phyloP scores from a whole-genome alignment of 2,113 vertebrate genomes.

The Empidonax alnorum region DNA sequence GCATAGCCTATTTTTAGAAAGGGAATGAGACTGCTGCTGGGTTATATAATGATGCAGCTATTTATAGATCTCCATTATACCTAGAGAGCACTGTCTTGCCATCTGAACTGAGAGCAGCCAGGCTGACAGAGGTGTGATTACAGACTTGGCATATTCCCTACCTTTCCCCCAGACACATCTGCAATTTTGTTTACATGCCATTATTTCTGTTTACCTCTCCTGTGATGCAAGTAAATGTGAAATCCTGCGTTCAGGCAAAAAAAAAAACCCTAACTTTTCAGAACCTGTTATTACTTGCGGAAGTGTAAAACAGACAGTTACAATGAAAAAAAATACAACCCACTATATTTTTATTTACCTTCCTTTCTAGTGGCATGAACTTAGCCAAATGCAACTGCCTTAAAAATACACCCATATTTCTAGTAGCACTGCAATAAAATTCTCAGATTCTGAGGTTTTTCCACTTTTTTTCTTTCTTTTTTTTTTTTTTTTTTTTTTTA shows the following conservation, averaged over 20 bases:
- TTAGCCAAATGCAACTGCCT: not conserved
- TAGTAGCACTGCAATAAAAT: not conserved
- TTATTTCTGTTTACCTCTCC: slow-evolving; percentile 38
- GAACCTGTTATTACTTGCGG: not conserved
- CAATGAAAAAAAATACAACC: not conserved
- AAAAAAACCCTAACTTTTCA: not conserved
- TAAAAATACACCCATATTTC: not conserved
- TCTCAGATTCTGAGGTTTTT: not conserved
- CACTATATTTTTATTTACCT: not conserved
- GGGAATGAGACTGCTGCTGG: slow-evolving; percentile 74
- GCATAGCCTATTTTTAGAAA: slow-evolving; percentile 79
- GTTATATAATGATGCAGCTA: slow-evolving; percentile 76
- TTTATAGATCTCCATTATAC: slow-evolving; percentile 79
- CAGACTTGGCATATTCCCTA: not conserved
- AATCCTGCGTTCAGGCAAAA: slow-evolving; percentile 33
- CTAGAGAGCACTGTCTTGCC: slow-evolving; percentile 70
- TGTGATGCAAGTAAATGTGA: slow-evolving; percentile 30
- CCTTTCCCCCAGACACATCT: slow-evolving; percentile 17
- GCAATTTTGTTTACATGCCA: slow-evolving; percentile 53
- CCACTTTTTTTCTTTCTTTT: not conserved
- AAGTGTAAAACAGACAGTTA: not conserved
- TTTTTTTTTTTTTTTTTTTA: not conserved
- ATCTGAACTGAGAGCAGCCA: slow-evolving; percentile 64
- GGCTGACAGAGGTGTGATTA: slow-evolving; percentile 62
- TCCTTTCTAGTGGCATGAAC: not conserved